Evolutionary conservation across 2,113 vertebrate species (phyloP).

Genomic region (Nannospalax galili): DNA sequence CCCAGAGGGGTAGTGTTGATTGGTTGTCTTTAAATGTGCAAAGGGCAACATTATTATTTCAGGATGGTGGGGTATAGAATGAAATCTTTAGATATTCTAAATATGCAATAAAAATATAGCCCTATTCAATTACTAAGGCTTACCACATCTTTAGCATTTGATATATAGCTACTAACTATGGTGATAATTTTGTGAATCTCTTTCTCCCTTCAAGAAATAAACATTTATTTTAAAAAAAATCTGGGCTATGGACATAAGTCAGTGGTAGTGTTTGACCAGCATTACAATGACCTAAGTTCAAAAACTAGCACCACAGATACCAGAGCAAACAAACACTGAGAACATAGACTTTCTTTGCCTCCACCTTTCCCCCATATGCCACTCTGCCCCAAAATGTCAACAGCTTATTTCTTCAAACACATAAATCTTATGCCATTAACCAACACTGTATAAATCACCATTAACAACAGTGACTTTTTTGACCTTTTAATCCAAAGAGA

Average conservation of each 20-base stretch:
- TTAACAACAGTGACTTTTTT: conserved; percentile 37
- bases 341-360: background rate
- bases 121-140: conserved; percentile 20
- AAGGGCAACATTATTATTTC: background rate
- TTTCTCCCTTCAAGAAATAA: conserved; percentile 25
- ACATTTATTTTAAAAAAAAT: background rate
- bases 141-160: background rate
- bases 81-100: conserved; percentile 18
- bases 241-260: background rate
- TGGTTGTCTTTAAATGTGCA: background rate
- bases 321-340: background rate
- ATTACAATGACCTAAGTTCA: background rate
- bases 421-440: conserved; percentile 28
- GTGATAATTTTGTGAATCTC: background rate
- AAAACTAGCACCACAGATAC: background rate
- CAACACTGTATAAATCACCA: conserved; percentile 37
- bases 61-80: background rate
- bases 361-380: background rate
- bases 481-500: background rate
- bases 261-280: background rate
- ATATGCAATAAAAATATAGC: conserved; percentile 17
- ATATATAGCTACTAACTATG: background rate
- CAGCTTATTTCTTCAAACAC: conserved; percentile 31
- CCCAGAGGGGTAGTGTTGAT: background rate
- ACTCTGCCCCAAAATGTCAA: conserved; percentile 31